phyloP scores from a whole-genome alignment of 2,888 invertebrate species.

The Epicampocera succincta region DNA sequence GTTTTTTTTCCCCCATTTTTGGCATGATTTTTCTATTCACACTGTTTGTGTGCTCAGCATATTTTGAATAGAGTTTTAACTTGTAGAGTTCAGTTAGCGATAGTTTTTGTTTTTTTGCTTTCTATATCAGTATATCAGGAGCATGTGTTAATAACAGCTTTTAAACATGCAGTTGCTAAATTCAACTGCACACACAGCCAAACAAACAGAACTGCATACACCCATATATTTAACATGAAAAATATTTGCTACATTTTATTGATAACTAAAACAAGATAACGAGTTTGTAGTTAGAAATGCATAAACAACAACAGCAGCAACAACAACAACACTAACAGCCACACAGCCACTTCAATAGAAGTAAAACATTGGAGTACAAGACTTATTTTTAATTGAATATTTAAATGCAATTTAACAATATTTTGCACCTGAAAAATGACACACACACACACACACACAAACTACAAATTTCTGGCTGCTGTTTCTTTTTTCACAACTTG shows the following conservation, averaged over 20 bases:
- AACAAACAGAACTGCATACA: too few species aligned
- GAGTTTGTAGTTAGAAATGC: constrained; percentile 59
- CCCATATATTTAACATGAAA: constrained; percentile 9
- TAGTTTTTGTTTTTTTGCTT: background rate
- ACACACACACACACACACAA: constrained; percentile 29
- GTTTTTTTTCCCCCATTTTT: background rate
- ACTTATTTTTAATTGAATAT: constrained; percentile 68
- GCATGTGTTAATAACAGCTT: constrained; percentile 67
- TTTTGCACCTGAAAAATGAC: constrained; percentile 68
- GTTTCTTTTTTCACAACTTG: constrained; percentile 18
- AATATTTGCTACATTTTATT: constrained; percentile 62
- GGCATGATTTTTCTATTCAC: constrained; percentile 16
- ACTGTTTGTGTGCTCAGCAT: background rate
- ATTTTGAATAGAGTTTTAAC: constrained; percentile 23
- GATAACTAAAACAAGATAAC: constrained; percentile 65
- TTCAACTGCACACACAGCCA: background rate
- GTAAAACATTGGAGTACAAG: constrained; percentile 49
- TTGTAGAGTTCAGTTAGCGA: background rate
- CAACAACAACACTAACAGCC: background rate
- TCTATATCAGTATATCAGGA: constrained; percentile 50
- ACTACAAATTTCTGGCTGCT: background rate
- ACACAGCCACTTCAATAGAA: constrained; percentile 9
- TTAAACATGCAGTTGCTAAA: constrained; percentile 64
- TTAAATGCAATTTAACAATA: constrained; percentile 70
- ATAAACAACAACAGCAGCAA: constrained; percentile 9